phyloP scores from a whole-genome alignment of 2,888 invertebrate species.

The Drosophila helvetica region DNA sequence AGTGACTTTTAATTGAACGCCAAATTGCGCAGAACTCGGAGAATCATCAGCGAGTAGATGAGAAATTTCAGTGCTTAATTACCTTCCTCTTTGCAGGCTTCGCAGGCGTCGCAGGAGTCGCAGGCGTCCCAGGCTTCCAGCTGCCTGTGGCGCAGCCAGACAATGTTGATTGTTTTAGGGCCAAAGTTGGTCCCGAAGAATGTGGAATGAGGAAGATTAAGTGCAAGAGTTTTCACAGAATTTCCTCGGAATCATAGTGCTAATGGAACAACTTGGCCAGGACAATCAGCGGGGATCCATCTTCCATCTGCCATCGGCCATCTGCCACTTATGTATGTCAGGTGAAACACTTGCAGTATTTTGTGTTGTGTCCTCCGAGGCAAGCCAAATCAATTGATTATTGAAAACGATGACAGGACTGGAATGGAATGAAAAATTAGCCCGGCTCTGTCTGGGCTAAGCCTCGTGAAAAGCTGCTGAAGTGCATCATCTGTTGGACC shows the following conservation, averaged over 20 bases:
- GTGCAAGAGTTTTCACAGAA: slow-evolving; percentile 16
- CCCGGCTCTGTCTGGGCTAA: slow-evolving; percentile 11
- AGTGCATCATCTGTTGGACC: slow-evolving; percentile 38
- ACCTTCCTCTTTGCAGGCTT: slow-evolving; percentile 29
- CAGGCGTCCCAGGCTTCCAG: no score
- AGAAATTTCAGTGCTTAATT: slow-evolving; percentile 56
- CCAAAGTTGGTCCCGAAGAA: slow-evolving; percentile 27
- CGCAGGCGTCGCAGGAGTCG: no score
- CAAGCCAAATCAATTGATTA: slow-evolving; percentile 7
- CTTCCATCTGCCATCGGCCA: not conserved
- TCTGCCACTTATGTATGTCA: not conserved
- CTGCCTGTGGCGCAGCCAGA: slow-evolving; percentile 3
- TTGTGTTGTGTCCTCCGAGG: not conserved
- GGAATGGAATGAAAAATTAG: slow-evolving; percentile 25
- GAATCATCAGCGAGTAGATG: slow-evolving; percentile 14
- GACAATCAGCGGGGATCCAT: not conserved
- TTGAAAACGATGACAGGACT: slow-evolving; percentile 16
- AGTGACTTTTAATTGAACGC: slow-evolving; percentile 68
- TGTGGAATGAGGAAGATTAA: slow-evolving; percentile 18
- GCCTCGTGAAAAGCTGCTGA: slow-evolving; percentile 43
- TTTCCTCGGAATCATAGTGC: slow-evolving; percentile 9
- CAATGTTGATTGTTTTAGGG: slow-evolving; percentile 38
- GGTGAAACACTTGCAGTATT: not conserved
- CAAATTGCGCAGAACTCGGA: slow-evolving; percentile 63
- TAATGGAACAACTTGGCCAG: not conserved